These are phyloP conservation scores for Petrolisthes cinctipes DNA, from an alignment of 2,888 invertebrate genomes.

Conservation along the genomic window DNA sequence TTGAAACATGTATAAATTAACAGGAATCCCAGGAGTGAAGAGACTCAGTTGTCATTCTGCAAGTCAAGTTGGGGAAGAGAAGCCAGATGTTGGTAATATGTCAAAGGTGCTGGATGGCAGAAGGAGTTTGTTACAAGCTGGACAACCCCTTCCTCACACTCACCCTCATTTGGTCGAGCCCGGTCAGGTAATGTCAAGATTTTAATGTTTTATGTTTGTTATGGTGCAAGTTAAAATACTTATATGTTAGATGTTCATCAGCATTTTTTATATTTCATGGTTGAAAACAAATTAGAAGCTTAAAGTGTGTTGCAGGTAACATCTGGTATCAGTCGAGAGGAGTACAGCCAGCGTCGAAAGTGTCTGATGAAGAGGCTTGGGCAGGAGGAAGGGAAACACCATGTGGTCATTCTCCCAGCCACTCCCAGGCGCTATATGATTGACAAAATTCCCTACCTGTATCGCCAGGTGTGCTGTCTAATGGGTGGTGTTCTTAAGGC, in stretches of 20 bases:
- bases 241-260: neutral
- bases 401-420: slow-evolving; percentile 84
- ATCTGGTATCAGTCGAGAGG: slow-evolving; percentile 59
- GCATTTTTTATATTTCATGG: slow-evolving; percentile 1
- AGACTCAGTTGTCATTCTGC: slow-evolving; percentile 33
- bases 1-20: neutral
- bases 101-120: neutral
- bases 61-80: slow-evolving; percentile 41
- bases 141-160: slow-evolving; percentile 57
- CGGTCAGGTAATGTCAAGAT: slow-evolving; percentile 50
- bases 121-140: slow-evolving; percentile 26
- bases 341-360: slow-evolving; percentile 55
- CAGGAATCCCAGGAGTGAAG: slow-evolving; percentile 26
- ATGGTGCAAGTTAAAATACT: neutral
- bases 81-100: neutral
- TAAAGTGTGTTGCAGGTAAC: slow-evolving; percentile 49
- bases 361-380: slow-evolving; percentile 57
- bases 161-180: slow-evolving; percentile 62
- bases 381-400: slow-evolving; percentile 68
- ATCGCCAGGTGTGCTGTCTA: slow-evolving; percentile 79
- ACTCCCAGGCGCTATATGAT: slow-evolving; percentile 89
- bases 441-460: slow-evolving; percentile 94
- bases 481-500: too few species aligned
- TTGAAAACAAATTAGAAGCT: neutral
- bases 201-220: neutral